Conservation (phyloP, 2,888 invertebrate species). For the Tridacna gigas region DNA sequence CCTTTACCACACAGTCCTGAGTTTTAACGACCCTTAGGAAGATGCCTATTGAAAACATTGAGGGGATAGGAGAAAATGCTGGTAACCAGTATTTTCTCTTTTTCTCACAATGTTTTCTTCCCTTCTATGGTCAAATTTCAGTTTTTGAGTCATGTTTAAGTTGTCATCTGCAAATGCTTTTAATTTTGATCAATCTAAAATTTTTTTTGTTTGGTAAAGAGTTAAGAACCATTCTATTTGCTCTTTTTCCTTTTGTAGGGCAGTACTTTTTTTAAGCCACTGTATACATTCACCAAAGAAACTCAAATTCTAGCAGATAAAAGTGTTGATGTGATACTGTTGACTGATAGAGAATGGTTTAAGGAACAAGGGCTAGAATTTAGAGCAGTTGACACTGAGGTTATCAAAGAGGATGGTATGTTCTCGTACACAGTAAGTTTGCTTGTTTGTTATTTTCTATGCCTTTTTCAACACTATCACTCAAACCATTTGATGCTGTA, state of each 20-base stretch:
- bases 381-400: neutral
- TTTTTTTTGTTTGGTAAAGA: no score
- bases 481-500: neutral
- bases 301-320: slow-evolving; percentile 25
- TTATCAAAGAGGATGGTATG: neutral
- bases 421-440: slow-evolving; percentile 35
- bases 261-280: slow-evolving; percentile 10
- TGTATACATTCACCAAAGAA: slow-evolving; percentile 44
- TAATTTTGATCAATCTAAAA: no score
- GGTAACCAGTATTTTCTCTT: no score
- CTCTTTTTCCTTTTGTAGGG: slow-evolving; percentile 15
- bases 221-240: no score
- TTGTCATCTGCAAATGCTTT: no score
- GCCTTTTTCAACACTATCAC: neutral
- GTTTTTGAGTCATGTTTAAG: no score
- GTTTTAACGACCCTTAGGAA: no score
- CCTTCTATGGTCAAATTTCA: no score
- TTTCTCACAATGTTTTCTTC: no score
- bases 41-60: no score
- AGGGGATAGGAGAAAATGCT: no score
- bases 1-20: no score
- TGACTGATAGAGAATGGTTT: slow-evolving; percentile 34
- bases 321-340: neutral
- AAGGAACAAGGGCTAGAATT: slow-evolving; percentile 19
- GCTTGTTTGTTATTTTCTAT: neutral